A percentile compares a stretch with the other conserved stretches of the same genome.
phyloP scores from a whole-genome alignment of 2,113 vertebrate genomes.

The Crotalus viridis region DNA sequence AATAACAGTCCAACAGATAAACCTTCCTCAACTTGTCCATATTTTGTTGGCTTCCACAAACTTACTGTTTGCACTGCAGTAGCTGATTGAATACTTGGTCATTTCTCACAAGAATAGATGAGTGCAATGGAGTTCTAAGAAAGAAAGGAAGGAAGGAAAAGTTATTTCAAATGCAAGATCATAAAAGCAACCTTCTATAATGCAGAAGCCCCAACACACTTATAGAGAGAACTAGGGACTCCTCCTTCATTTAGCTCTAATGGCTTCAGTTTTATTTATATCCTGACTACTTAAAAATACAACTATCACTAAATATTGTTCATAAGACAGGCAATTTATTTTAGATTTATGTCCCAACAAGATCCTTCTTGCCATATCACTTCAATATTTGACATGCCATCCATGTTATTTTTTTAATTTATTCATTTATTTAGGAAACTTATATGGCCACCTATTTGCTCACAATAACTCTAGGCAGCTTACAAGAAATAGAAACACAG shows the following conservation, averaged over 20 bases:
- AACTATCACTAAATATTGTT: neutral
- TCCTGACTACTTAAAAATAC: too few relatives aligned
- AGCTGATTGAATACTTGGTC: conserved; percentile 93
- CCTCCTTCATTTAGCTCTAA: neutral
- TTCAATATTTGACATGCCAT: neutral
- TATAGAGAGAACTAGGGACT: neutral
- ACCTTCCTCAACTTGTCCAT: neutral
- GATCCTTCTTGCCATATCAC: neutral
- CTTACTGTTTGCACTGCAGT: conserved; percentile 96
- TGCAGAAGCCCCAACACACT: too few relatives aligned
- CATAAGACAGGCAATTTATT: neutral
- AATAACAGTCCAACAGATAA: neutral
- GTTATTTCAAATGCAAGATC: neutral
- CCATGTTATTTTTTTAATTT: neutral
- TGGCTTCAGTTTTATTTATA: neutral
- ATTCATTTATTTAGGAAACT: neutral
- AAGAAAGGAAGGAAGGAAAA: neutral
- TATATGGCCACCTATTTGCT: neutral
- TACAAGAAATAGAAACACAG: neutral
- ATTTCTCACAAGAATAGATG: conserved; percentile 88
- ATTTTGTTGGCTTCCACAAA: conserved; percentile 20
- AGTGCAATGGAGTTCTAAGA: conserved; percentile 89
- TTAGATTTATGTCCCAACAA: neutral
- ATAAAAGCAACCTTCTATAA: neutral
- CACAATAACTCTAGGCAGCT: neutral